These are phyloP conservation scores for Pseudomugil gertrudae DNA, from an alignment of 2,797 vertebrate species.

Conservation along the genomic window DNA sequence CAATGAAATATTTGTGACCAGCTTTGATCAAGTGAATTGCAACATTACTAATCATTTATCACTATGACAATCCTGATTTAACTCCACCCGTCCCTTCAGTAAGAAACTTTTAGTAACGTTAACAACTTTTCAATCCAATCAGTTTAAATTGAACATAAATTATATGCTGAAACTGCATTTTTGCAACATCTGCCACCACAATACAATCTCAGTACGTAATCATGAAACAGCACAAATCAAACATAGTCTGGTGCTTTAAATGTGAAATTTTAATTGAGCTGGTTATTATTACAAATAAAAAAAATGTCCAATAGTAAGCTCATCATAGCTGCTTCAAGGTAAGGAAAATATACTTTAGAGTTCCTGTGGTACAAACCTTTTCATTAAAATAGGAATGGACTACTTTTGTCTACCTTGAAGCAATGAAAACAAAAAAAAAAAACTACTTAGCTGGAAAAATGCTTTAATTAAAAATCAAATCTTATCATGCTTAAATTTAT, in stretches of 20 bases:
- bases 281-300: too few species aligned
- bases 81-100: not conserved
- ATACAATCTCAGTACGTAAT: constrained; percentile 15
- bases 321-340: not conserved
- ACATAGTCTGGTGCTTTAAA: not conserved
- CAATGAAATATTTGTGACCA: constrained; percentile 9
- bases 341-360: not conserved
- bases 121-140: constrained; percentile 2
- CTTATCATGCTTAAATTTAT: too few species aligned
- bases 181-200: constrained; percentile 16
- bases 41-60: constrained; percentile 18
- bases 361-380: not conserved
- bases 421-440: not conserved
- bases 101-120: constrained; percentile 9
- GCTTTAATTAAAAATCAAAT: not conserved
- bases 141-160: constrained; percentile 35
- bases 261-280: not conserved
- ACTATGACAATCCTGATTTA: constrained; percentile 20
- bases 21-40: constrained; percentile 4
- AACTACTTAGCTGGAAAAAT: not conserved
- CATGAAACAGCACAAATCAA: constrained; percentile 25
- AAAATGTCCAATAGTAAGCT: not conserved
- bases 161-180: constrained; percentile 20
- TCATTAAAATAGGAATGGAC: not conserved
- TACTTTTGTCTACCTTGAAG: not conserved